Base-by-base conservation (phyloP, 2,113 vertebrate species). In the Corythoichthys intestinalis region DNA sequence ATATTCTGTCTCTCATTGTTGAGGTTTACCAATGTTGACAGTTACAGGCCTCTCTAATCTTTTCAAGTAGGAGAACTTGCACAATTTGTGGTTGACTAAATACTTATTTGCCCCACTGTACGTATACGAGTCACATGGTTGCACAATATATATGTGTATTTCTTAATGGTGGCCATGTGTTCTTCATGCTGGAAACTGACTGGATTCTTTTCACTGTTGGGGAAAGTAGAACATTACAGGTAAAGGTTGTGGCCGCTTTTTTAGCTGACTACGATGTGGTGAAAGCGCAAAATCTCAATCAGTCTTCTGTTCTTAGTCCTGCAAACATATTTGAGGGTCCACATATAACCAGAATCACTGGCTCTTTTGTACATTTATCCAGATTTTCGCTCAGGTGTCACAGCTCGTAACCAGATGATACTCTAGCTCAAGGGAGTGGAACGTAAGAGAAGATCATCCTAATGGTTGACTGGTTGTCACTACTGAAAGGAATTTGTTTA, bases 401-500 rank as follows among this genome's bases (percentile, higher is more conserved):
- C 71, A 58, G 69, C 77, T 53, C 35, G 5, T 65, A 48, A 73
- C 58, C 67, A 73, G 72, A 72, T 77, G 59, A 82, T 83, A 69
- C 53, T 72, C 70, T 56, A 49, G 78, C 75, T 84, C 70, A 79
- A 88, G 80, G 80, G 82, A 90, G 72, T 66, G 85, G 82, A 86
- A 85, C 84, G 88, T 82, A 78, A 82, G 78, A 84, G 77, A 75
- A 87, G 83, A 88, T 91, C 83, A 69, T 75, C 80, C 78, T 69
- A 71, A 84, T 73, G 84, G 76, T 85, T 80, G 76, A 74, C 84
- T 87, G 83, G 77, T 79, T 66, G 69, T 74, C 83, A 85, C 77
- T 68, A 38, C 65, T 86, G 83, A 87, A 90, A 92, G 88, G 88
- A 91, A 91, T 92, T 85, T 88, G 82, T 67, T 78, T 71, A 78